These are phyloP conservation scores for Dermatemys mawii DNA, from an alignment of 2,113 vertebrate species.

Conservation along the genomic window DNA sequence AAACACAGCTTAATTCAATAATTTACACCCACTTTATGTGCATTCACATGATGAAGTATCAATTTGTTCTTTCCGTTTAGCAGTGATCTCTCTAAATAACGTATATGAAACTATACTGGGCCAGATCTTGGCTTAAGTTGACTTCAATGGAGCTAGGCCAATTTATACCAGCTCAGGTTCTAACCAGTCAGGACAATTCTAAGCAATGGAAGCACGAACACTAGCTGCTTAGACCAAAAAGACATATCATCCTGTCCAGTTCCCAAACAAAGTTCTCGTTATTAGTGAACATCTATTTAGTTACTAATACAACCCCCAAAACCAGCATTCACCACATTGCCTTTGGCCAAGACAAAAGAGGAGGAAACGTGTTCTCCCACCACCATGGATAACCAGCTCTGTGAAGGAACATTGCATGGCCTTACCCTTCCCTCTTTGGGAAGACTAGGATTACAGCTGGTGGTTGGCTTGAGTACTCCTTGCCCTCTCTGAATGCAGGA, in stretches of 20 bases:
- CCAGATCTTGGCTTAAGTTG: neutral
- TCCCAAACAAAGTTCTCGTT: neutral
- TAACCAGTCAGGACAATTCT: rapidly evolving
- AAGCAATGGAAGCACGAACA: neutral
- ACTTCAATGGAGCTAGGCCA: rapidly evolving
- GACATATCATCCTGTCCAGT: rapidly evolving
- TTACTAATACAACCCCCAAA: neutral
- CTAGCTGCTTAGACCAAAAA: rapidly evolving
- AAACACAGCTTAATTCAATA: neutral
- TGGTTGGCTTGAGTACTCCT: neutral
- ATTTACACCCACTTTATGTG: neutral
- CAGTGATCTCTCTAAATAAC: neutral
- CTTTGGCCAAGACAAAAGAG: neutral
- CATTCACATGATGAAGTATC: neutral
- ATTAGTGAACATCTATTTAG: neutral
- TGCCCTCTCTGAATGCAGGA: neutral
- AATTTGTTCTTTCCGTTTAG: rapidly evolving
- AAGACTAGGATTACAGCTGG: neutral
- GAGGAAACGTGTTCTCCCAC: neutral
- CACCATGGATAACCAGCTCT: neutral
- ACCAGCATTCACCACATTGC: neutral
- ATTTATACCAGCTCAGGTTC: neutral
- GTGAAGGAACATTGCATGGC: neutral
- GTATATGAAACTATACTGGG: neutral
- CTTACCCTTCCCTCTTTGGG: neutral